Conservation (phyloP, 2,113 vertebrate species). For the Meriones unguiculatus region DNA sequence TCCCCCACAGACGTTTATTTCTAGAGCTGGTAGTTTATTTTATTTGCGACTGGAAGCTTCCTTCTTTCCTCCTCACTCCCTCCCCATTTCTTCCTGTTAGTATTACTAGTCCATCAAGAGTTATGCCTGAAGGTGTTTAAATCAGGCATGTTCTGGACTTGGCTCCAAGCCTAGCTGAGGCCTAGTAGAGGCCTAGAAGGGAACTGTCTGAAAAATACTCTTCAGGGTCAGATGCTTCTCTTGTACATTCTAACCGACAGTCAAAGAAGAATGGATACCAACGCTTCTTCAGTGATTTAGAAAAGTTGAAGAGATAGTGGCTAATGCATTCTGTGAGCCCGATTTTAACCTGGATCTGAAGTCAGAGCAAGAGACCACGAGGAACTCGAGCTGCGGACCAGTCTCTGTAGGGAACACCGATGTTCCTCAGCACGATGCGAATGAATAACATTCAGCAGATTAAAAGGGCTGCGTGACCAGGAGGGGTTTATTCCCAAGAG, state of each 20-base stretch:
- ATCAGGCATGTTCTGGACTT: neutral
- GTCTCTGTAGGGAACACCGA: neutral
- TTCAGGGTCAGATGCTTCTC: neutral
- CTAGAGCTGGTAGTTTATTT: neutral
- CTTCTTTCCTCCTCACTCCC: neutral
- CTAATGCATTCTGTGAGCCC: neutral
- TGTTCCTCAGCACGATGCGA: neutral
- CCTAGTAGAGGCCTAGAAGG: too few species aligned
- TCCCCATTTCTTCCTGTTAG: neutral
- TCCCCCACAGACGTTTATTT: neutral
- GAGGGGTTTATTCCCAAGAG: neutral
- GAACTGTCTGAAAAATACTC: neutral
- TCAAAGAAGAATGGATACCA: slow-evolving; percentile 13
- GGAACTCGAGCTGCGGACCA: neutral
- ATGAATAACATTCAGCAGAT: neutral
- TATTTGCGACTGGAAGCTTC: neutral
- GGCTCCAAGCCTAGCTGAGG: neutral
- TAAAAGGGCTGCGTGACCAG: neutral
- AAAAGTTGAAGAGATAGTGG: neutral
- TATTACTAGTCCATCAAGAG: neutral
- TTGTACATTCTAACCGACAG: neutral
- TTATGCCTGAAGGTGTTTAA: neutral
- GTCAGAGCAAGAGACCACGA: neutral
- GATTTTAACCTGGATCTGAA: neutral
- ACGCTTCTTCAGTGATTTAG: neutral